A percentile compares a stretch with the other conserved stretches of the same genome.
Conservation (phyloP, 2,888 invertebrate species). For the Dorcus parallelipipedus region DNA sequence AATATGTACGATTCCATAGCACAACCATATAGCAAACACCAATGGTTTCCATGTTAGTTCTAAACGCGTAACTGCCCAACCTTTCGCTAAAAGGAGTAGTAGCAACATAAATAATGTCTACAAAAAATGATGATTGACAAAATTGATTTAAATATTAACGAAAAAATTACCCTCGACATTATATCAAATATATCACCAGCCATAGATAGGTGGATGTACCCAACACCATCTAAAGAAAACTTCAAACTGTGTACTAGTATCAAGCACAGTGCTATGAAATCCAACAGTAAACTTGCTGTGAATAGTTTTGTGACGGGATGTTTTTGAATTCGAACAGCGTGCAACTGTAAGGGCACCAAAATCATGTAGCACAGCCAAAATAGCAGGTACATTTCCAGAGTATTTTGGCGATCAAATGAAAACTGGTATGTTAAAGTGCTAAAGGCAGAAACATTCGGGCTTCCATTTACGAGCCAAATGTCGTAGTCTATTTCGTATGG, state of each 20-base stretch:
- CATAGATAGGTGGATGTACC: conserved; percentile 75
- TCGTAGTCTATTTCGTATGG: conserved; percentile 70
- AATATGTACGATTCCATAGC: conserved; percentile 87
- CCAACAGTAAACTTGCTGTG: conserved; percentile 80
- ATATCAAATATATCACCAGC: conserved; percentile 92
- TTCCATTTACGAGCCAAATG: conserved; percentile 94
- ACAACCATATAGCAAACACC: conserved; percentile 85
- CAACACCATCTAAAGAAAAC: conserved; percentile 88
- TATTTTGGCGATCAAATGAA: conserved; percentile 93
- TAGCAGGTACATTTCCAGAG: conserved; percentile 83
- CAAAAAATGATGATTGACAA: conserved; percentile 31
- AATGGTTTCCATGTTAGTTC: conserved; percentile 84
- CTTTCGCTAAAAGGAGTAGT: conserved; percentile 88
- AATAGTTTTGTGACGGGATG: conserved; percentile 90
- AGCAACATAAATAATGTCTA: conserved; percentile 93
- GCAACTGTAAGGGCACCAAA: conserved; percentile 84
- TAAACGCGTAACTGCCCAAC: conserved; percentile 91
- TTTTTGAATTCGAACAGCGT: conserved; percentile 83
- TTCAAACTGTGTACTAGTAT: conserved; percentile 86
- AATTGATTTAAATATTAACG: not conserved
- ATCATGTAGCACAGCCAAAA: conserved; percentile 82
- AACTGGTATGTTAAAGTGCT: conserved; percentile 92
- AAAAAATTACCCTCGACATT: conserved; percentile 72
- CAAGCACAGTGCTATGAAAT: conserved; percentile 80
- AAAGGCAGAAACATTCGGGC: conserved; percentile 82